phyloP scores from a whole-genome alignment of 2,888 invertebrate species.

The Pomacea canaliculata region DNA sequence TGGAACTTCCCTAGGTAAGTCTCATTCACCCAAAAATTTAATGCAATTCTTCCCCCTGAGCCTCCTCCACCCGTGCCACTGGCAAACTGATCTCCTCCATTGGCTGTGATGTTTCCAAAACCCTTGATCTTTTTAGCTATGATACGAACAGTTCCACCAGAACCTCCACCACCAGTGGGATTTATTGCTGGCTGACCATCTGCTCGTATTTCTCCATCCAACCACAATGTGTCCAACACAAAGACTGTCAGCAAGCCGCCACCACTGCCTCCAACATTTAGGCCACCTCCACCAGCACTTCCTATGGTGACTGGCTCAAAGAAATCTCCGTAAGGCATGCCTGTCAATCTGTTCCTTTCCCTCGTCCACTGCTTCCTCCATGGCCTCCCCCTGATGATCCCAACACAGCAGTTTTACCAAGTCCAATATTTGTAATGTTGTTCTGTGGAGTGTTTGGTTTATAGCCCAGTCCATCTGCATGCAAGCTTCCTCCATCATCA shows the following conservation, averaged over 20 bases:
- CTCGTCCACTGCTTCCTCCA: constrained; percentile 55
- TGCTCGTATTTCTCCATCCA: constrained; percentile 50
- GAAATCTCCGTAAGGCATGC: constrained; percentile 55
- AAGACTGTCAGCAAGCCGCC: constrained; percentile 47
- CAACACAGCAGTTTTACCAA: constrained; percentile 36
- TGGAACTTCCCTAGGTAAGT: constrained; percentile 48
- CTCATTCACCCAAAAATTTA: constrained; percentile 49
- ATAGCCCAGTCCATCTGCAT: constrained; percentile 48
- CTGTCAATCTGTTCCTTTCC: constrained; percentile 44
- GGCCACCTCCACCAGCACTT: constrained; percentile 53
- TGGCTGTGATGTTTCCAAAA: constrained; percentile 52
- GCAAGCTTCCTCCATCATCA: constrained; percentile 52
- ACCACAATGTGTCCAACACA: constrained; percentile 41
- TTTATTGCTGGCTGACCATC: constrained; percentile 46
- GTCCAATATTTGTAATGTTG: constrained; percentile 39
- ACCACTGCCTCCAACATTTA: constrained; percentile 43
- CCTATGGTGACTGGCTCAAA: constrained; percentile 48
- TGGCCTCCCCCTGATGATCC: constrained; percentile 57
- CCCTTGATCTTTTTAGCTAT: constrained; percentile 44
- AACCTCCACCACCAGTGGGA: constrained; percentile 48
- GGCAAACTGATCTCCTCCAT: constrained; percentile 45
- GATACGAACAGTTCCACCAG: constrained; percentile 53
- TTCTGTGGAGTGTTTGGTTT: constrained; percentile 37
- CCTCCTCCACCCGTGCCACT: constrained; percentile 49
- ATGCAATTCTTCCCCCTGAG: constrained; percentile 53